These are phyloP conservation scores for Microtus richardsoni DNA, from an alignment of 2,113 vertebrate species.

Conservation along the genomic window DNA sequence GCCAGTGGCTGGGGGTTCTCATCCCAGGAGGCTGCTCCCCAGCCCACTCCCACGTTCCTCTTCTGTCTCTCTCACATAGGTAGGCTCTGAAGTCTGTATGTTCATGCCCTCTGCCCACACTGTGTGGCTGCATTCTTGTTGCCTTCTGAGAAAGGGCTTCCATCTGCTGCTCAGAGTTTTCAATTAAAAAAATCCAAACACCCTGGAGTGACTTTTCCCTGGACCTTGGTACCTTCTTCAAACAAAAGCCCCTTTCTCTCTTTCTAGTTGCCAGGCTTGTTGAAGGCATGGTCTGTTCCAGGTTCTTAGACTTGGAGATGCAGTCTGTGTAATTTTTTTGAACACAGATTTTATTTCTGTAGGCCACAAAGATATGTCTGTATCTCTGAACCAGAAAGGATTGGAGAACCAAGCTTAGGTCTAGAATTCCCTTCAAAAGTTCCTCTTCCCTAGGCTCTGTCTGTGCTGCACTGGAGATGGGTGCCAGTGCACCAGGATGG, in stretches of 20 bases:
- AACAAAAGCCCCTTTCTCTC: neutral
- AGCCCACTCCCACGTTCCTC: neutral
- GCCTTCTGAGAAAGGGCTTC: neutral
- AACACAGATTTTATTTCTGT: slow-evolving; percentile 84
- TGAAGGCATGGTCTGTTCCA: neutral
- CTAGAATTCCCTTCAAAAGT: accelerated
- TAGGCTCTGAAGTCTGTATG: neutral
- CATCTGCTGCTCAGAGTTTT: neutral
- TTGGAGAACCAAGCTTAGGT: neutral
- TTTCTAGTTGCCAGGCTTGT: neutral
- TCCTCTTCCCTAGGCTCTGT: neutral
- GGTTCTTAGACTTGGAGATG: neutral
- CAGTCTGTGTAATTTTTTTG: neutral
- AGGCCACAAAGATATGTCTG: slow-evolving; percentile 80
- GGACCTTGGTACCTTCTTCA: slow-evolving; percentile 5
- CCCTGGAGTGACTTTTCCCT: neutral
- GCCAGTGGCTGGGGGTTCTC: neutral
- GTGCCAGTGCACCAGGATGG: accelerated
- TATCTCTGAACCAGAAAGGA: neutral
- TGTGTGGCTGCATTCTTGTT: neutral
- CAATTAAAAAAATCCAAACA: neutral
- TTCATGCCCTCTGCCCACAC: accelerated
- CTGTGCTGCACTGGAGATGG: neutral
- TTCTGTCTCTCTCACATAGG: neutral
- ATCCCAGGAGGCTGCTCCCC: neutral